A percentile compares a stretch with the other conserved stretches of the same genome.
Evolutionary conservation across 2,113 vertebrate genomes (phyloP).

Genomic region (Hippocampus comes): DNA sequence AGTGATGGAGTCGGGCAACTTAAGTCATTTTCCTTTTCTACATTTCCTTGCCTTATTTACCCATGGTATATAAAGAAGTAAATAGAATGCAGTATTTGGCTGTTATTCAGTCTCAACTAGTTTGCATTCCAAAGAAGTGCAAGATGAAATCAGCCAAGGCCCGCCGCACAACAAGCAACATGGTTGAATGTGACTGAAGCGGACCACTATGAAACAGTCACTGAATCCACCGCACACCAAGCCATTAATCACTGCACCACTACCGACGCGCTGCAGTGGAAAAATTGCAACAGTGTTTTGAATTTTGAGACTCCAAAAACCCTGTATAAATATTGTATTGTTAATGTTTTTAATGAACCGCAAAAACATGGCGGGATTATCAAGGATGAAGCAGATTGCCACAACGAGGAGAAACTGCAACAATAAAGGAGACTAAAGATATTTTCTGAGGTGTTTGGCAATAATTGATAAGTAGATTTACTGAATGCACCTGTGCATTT

Average conservation of each 20-base stretch:
- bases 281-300: neutral
- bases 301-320: neutral
- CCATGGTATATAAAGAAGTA: too few relatives aligned
- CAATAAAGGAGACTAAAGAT: neutral
- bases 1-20: constrained; percentile 1
- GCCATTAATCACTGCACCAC: neutral
- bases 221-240: neutral
- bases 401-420: neutral
- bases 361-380: neutral
- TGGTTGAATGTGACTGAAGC: neutral
- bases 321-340: neutral
- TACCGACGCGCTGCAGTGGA: neutral
- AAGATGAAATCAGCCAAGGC: neutral
- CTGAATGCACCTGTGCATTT: too few relatives aligned
- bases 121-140: neutral
- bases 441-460: neutral
- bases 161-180: neutral
- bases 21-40: too few relatives aligned
- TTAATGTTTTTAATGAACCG: neutral
- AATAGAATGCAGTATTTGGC: too few relatives aligned
- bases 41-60: too few relatives aligned
- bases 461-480: too few relatives aligned
- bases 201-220: neutral
- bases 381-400: neutral
- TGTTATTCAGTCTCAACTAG: neutral